Evolutionary conservation across 92 coral and sea anemone species (phyloP).

Genomic region (Chrysogorgia sp.): DNA sequence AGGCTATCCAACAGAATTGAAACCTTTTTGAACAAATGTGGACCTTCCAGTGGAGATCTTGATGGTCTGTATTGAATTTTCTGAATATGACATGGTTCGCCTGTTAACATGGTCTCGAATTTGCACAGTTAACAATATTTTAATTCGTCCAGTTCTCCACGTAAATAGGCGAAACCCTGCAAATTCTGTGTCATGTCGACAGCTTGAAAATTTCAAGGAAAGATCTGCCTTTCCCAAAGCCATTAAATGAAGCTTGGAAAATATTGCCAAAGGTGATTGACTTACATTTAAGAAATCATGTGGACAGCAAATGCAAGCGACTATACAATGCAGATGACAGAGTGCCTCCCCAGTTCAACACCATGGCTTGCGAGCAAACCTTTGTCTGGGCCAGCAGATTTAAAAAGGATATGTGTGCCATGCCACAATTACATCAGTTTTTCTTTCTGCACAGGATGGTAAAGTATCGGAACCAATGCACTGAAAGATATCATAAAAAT

Average conservation of each 20-base stretch:
- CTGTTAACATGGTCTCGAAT: no score
- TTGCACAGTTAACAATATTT: no score
- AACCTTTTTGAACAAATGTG: not conserved
- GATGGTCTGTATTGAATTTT: no score
- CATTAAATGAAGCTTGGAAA: conserved; percentile 41
- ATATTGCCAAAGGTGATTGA: conserved; percentile 42
- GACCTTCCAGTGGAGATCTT: not conserved
- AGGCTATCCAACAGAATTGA: not conserved
- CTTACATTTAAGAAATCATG: conserved; percentile 53
- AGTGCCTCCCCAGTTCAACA: not conserved
- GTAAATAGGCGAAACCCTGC: not conserved
- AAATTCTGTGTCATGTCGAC: conserved; percentile 68
- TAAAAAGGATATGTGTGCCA: conserved; percentile 9
- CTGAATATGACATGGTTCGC: no score
- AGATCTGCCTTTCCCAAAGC: conserved; percentile 46
- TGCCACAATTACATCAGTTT: conserved; percentile 12
- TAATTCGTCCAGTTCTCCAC: not conserved
- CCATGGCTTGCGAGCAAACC: conserved; percentile 31
- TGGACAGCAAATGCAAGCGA: conserved; percentile 44
- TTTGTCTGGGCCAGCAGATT: conserved; percentile 21
- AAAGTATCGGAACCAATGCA: conserved; percentile 1
- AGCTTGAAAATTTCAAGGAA: conserved; percentile 32
- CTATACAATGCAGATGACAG: conserved; percentile 50
- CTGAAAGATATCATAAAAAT: conserved; percentile 24
- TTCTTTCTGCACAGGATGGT: conserved; percentile 8